Conservation (phyloP, 2,888 invertebrate genomes). For the Halictus ligatus region DNA sequence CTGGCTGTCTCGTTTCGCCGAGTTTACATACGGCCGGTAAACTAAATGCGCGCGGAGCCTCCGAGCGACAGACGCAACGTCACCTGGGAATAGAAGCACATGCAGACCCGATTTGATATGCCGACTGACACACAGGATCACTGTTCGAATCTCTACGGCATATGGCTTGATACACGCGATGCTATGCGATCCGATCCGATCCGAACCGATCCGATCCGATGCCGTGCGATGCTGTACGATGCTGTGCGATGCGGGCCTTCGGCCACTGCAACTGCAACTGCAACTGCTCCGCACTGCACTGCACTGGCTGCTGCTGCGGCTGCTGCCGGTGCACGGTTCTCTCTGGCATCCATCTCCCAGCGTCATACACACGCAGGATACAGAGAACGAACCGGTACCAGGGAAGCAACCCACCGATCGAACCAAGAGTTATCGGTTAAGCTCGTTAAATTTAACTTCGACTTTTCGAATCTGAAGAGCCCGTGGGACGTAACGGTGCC, state of each 20-base stretch:
- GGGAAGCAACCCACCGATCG: constrained; percentile 38
- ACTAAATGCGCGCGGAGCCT: constrained; percentile 57
- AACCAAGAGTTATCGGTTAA: constrained; percentile 68
- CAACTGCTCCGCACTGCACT: not conserved
- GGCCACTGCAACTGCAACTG: not conserved
- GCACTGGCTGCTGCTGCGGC: not conserved
- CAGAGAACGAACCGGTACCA: constrained; percentile 27
- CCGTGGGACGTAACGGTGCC: constrained; percentile 71
- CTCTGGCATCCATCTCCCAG: constrained; percentile 50
- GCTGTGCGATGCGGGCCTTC: not conserved
- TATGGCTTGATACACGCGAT: constrained; percentile 68
- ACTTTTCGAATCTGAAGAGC: constrained; percentile 66
- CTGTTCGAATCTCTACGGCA: constrained; percentile 74
- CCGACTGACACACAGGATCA: constrained; percentile 73
- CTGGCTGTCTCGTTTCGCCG: constrained; percentile 48
- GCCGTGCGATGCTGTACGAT: not conserved
- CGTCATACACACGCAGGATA: constrained; percentile 23
- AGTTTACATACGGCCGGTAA: constrained; percentile 43
- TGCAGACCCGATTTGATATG: constrained; percentile 73
- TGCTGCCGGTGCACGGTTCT: not conserved
- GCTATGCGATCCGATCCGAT: constrained; percentile 24
- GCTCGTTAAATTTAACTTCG: constrained; percentile 73
- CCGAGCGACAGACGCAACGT: constrained; percentile 56
- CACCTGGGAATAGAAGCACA: constrained; percentile 62
- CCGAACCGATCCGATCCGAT: not conserved